These are phyloP conservation scores for Euwallacea similis DNA, from an alignment of 1,140 invertebrate genomes.

Conservation along the genomic window DNA sequence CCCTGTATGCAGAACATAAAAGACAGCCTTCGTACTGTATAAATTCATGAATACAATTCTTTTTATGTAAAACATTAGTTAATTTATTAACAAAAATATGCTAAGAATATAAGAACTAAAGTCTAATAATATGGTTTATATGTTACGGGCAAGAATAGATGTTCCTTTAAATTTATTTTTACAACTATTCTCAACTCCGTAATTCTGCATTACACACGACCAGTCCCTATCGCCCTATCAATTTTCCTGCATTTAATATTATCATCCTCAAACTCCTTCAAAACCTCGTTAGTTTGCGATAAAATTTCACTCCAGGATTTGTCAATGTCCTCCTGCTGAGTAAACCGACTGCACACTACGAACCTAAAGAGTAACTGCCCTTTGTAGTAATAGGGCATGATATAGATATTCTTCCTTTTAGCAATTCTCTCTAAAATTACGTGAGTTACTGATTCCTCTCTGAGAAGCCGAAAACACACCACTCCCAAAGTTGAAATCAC, in stretches of 20 bases:
- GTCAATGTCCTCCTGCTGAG: slow-evolving; percentile 70
- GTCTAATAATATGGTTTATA: no score
- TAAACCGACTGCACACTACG: slow-evolving; percentile 75
- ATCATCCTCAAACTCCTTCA: background rate
- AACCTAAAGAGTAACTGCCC: slow-evolving; percentile 78
- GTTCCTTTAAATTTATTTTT: background rate
- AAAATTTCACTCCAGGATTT: slow-evolving; percentile 82
- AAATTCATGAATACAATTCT: background rate
- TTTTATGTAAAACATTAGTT: background rate
- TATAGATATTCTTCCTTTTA: slow-evolving; percentile 77
- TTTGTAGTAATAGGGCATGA: slow-evolving; percentile 74
- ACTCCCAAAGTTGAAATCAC: slow-evolving; percentile 67
- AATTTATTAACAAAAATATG: background rate
- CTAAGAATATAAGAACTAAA: no score
- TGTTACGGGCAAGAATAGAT: background rate
- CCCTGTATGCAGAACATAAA: no score
- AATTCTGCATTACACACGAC: background rate
- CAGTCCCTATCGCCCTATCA: background rate
- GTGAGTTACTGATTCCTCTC: slow-evolving; percentile 72
- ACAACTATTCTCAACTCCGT: no score
- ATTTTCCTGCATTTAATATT: background rate
- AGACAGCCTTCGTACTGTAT: no score
- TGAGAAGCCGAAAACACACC: slow-evolving; percentile 85
- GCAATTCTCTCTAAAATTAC: slow-evolving; percentile 76
- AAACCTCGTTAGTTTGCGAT: slow-evolving; percentile 46